Conservation (phyloP, 2,797 vertebrate species). For the Bryconaethiops microstoma region DNA sequence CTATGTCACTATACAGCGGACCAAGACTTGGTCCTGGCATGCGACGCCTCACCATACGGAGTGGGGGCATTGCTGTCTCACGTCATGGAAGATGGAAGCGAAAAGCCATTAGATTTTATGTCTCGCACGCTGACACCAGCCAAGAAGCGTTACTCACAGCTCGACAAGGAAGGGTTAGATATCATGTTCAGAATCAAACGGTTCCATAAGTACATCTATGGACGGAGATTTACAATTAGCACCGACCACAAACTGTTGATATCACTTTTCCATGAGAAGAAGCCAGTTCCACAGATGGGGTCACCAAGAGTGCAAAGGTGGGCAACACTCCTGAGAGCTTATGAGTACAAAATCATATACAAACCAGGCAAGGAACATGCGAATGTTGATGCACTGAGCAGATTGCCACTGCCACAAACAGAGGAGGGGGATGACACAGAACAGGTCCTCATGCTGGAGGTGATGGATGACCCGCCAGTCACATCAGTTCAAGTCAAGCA, state of each 20-base stretch:
- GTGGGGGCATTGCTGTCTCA: slow-evolving; percentile 19
- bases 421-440: neutral
- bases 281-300: slow-evolving; percentile 33
- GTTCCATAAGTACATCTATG: slow-evolving; percentile 31
- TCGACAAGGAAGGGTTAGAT: slow-evolving; percentile 22
- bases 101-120: slow-evolving; percentile 19
- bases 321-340: slow-evolving; percentile 24
- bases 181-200: slow-evolving; percentile 9
- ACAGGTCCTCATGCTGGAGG: neutral
- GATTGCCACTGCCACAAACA: neutral
- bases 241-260: slow-evolving; percentile 37
- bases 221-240: slow-evolving; percentile 1
- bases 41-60: slow-evolving; percentile 25
- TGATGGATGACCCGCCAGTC: neutral
- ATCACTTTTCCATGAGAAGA: slow-evolving; percentile 22
- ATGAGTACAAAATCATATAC: slow-evolving; percentile 35
- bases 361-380: slow-evolving; percentile 3
- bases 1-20: slow-evolving; percentile 27
- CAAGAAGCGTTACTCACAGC: slow-evolving; percentile 20
- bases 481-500: neutral
- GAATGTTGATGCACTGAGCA: slow-evolving; percentile 9
- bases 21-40: slow-evolving; percentile 8
- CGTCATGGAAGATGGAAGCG: neutral
- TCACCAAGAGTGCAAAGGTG: slow-evolving; percentile 33
- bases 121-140: slow-evolving; percentile 8